Conservation (phyloP, 35 echinoderm and acorn worm genomes). For the Eucidaris tribuloides region DNA sequence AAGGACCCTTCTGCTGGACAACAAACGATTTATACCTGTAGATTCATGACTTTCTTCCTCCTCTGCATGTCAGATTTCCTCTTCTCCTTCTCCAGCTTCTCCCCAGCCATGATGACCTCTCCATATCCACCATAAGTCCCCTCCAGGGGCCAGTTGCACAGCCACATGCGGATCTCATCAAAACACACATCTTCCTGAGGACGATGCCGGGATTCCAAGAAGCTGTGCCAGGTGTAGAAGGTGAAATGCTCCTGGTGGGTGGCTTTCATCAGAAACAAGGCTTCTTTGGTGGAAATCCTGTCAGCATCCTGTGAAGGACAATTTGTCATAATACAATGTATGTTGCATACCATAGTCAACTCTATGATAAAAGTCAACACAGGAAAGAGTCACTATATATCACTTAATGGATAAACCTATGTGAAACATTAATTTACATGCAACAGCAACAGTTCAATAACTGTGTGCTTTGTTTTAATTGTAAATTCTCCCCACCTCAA, state of each 20-base stretch:
- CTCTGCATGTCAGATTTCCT: slow-evolving; percentile 73
- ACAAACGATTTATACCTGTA: slow-evolving; percentile 59
- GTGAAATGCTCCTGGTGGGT: slow-evolving; percentile 91
- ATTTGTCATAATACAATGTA: no score
- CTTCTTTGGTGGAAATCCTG: slow-evolving; percentile 75
- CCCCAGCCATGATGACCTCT: slow-evolving; percentile 39
- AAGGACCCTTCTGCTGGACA: neutral
- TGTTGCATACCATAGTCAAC: no score
- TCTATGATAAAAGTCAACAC: no score
- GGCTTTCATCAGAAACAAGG: slow-evolving; percentile 86
- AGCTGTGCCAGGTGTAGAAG: slow-evolving; percentile 69
- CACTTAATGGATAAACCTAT: no score
- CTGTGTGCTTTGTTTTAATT: no score
- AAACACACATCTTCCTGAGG: slow-evolving; percentile 67
- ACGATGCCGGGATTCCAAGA: slow-evolving; percentile 62
- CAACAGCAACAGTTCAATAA: no score
- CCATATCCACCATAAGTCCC: slow-evolving; percentile 27
- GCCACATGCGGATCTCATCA: slow-evolving; percentile 87
- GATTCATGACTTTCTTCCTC: slow-evolving; percentile 57
- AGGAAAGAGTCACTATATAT: no score
- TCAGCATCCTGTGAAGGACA: slow-evolving; percentile 39
- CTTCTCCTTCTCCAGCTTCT: slow-evolving; percentile 63
- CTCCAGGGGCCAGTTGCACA: slow-evolving; percentile 64
- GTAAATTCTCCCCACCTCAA: no score
- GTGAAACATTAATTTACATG: no score